phyloP scores from a whole-genome alignment of 2,888 invertebrate genomes.

The Tyria jacobaeae region DNA sequence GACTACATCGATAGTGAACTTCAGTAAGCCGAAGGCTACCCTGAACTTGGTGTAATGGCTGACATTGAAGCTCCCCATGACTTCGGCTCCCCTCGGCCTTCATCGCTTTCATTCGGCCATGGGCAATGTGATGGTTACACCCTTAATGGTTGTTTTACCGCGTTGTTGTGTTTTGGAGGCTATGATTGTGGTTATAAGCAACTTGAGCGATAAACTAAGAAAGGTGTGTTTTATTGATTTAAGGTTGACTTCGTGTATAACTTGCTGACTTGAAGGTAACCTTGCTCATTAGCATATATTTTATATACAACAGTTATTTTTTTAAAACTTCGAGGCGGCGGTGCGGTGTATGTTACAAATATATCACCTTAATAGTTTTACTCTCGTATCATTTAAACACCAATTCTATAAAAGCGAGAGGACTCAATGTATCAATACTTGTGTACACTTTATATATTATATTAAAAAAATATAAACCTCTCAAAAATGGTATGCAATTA shows the following conservation, averaged over 20 bases:
- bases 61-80: conserved; percentile 46
- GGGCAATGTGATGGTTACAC: conserved; percentile 6
- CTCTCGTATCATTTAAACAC: no score
- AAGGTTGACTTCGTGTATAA: neutral
- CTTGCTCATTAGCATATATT: neutral
- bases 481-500: no score
- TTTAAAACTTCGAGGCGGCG: no score
- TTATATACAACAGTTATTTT: no score
- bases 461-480: no score
- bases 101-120: conserved; percentile 17
- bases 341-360: no score
- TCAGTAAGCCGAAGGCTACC: conserved; percentile 44
- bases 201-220: conserved; percentile 2
- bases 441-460: no score
- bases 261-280: neutral
- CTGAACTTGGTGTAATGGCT: conserved; percentile 47
- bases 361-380: no score
- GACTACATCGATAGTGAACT: conserved; percentile 45
- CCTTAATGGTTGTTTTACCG: conserved; percentile 12
- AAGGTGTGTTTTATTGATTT: conserved; percentile 9
- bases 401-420: no score
- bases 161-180: conserved; percentile 15
- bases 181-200: conserved; percentile 12
- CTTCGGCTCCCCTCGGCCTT: conserved; percentile 29
- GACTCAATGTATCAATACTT: no score